Evolutionary conservation across 2,113 vertebrate species (phyloP).

Genomic region (Erythrocercus mccallii): DNA sequence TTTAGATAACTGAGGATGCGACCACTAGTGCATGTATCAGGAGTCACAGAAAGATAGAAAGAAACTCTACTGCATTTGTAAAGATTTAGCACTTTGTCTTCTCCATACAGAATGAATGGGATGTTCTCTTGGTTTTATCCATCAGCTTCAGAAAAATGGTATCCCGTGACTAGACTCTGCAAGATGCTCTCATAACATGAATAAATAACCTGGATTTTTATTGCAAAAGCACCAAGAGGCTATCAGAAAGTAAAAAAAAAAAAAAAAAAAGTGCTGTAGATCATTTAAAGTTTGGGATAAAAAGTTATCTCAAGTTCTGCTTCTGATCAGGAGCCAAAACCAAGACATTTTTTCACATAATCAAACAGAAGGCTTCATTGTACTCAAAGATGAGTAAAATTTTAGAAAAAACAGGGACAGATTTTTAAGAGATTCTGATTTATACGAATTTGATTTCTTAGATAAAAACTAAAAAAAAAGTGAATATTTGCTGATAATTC

Average conservation of each 20-base stretch:
- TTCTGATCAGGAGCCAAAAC: neutral
- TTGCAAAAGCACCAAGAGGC: neutral
- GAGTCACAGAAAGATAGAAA: neutral
- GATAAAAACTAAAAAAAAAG: neutral
- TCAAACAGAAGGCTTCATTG: neutral
- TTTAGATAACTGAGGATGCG: neutral
- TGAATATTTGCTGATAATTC: neutral
- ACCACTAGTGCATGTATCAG: neutral
- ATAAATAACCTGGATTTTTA: neutral
- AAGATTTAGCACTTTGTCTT: neutral
- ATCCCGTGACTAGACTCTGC: neutral
- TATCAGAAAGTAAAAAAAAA: neutral
- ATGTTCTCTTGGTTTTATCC: neutral
- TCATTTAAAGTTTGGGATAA: neutral
- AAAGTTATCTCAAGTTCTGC: neutral
- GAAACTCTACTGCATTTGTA: neutral
- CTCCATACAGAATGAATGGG: neutral
- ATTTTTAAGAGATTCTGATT: neutral
- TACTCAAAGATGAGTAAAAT: neutral
- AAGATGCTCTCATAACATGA: neutral
- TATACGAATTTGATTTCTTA: neutral
- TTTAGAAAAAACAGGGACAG: neutral
- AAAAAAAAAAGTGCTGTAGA: neutral
- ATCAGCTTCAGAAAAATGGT: neutral
- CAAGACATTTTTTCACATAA: neutral